A percentile compares a stretch with the other conserved stretches of the same genome.
phyloP scores from a whole-genome alignment of 2,797 vertebrate species.

The Netta rufina region DNA sequence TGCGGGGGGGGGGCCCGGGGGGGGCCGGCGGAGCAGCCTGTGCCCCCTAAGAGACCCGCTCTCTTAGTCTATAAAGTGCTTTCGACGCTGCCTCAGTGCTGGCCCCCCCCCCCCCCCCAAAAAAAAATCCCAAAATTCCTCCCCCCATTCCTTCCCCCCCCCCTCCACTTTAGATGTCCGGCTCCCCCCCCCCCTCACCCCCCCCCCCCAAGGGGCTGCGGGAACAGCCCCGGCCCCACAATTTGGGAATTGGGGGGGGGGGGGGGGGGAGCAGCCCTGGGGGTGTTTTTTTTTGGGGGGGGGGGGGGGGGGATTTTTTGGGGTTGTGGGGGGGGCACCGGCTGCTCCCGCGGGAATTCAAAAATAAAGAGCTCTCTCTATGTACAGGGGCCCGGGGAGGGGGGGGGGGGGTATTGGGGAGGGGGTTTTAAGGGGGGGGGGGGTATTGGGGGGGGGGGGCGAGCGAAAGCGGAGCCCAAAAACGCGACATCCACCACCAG shows the following conservation, averaged over 20 bases:
- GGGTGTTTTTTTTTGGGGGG: too few relatives aligned
- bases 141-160: background rate
- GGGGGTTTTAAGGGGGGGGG: too few relatives aligned
- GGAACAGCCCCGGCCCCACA: too few relatives aligned
- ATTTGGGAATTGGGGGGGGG: too few relatives aligned
- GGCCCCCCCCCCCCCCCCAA: background rate
- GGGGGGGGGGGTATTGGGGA: background rate
- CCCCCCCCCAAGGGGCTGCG: too few relatives aligned
- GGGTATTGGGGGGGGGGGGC: too few relatives aligned
- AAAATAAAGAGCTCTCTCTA: conserved; percentile 63
- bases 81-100: conserved; percentile 31
- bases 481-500: conserved; percentile 45
- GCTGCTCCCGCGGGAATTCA: conserved; percentile 16
- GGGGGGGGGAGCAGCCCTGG: background rate
- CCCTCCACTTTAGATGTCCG: background rate
- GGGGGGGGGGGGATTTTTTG: too few relatives aligned
- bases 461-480: conserved; percentile 38
- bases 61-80: conserved; percentile 58
- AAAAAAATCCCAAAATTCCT: background rate
- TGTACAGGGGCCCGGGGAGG: conserved; percentile 28
- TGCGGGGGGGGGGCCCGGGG: background rate
- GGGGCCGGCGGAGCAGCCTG: background rate
- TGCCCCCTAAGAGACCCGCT: conserved; percentile 49
- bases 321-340: background rate
- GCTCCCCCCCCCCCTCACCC: too few relatives aligned